Percentiles rank a stretch among this genome's conserved stretches.
Conservation (phyloP, 2,113 vertebrate species). For the Hydrochoerus hydrochaeris region DNA sequence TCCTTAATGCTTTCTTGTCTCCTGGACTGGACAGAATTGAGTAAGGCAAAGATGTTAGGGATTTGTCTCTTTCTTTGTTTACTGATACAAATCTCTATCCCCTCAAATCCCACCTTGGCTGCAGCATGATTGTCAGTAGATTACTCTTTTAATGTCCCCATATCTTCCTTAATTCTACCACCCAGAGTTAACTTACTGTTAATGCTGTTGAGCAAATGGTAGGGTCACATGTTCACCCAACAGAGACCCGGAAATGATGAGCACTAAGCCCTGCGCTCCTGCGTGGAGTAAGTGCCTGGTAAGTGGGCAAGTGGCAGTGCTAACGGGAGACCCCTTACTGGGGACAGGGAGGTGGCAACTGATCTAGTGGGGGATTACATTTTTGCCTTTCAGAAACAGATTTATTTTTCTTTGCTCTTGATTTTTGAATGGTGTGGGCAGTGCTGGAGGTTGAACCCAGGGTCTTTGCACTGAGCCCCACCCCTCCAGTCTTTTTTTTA, state of each 20-base stretch:
- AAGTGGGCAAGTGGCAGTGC: rapidly evolving
- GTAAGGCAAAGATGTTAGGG: background rate
- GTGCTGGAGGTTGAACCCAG: background rate
- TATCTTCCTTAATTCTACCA: background rate
- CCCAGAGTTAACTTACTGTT: background rate
- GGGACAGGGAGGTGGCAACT: background rate
- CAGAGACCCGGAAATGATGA: background rate
- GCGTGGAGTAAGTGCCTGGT: rapidly evolving
- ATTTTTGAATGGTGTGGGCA: background rate
- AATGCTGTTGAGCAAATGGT: background rate
- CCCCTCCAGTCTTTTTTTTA: background rate
- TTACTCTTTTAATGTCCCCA: background rate
- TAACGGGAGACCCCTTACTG: rapidly evolving
- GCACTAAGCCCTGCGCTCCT: background rate
- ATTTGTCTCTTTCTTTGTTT: background rate
- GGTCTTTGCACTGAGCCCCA: background rate
- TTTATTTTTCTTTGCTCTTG: background rate
- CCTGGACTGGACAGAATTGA: background rate
- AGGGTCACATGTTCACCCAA: background rate
- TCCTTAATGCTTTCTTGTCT: background rate
- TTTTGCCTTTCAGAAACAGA: background rate
- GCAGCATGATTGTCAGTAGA: constrained; percentile 14
- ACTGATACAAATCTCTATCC: background rate
- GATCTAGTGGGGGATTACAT: background rate
- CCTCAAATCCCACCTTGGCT: background rate